Percentiles rank a stretch among this genome's conserved stretches.
These are phyloP conservation scores for Acipenser oxyrinchus DNA, from an alignment of 2,797 vertebrate species.

Conservation along the genomic window DNA sequence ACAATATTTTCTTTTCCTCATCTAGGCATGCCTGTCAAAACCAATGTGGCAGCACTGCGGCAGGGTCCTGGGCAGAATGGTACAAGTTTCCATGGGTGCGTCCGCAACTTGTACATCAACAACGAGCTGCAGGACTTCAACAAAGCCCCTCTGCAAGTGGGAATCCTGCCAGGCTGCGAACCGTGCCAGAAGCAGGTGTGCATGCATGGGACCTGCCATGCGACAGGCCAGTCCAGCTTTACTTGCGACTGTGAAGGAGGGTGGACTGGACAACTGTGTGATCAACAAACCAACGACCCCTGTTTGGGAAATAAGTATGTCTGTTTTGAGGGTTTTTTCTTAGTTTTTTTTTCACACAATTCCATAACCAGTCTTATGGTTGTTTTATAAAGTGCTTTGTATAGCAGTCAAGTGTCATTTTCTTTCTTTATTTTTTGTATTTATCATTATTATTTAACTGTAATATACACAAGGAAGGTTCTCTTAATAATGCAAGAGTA, in stretches of 20 bases:
- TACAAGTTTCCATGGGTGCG: conserved; percentile 89
- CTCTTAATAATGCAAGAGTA: too few species aligned
- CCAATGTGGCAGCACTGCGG: conserved; percentile 72
- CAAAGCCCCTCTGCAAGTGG: conserved; percentile 68
- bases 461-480: too few species aligned
- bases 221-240: conserved; percentile 77
- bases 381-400: too few species aligned
- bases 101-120: conserved; percentile 88
- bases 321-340: too few species aligned
- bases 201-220: conserved; percentile 80
- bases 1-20: too few species aligned
- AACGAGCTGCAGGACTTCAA: conserved; percentile 88
- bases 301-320: conserved; percentile 96
- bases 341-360: neutral
- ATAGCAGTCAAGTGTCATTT: too few species aligned
- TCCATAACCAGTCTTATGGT: too few species aligned
- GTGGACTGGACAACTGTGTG: conserved; percentile 81
- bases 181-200: conserved; percentile 85
- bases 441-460: too few species aligned
- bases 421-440: too few species aligned
- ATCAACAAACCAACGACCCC: conserved; percentile 84
- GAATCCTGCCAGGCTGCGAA: conserved; percentile 88
- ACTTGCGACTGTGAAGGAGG: conserved; percentile 88
- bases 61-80: conserved; percentile 78
- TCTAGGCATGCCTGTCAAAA: conserved; percentile 85